Evolutionary conservation across 2,113 vertebrate species (phyloP).

Genomic region (Sorex fumeus): DNA sequence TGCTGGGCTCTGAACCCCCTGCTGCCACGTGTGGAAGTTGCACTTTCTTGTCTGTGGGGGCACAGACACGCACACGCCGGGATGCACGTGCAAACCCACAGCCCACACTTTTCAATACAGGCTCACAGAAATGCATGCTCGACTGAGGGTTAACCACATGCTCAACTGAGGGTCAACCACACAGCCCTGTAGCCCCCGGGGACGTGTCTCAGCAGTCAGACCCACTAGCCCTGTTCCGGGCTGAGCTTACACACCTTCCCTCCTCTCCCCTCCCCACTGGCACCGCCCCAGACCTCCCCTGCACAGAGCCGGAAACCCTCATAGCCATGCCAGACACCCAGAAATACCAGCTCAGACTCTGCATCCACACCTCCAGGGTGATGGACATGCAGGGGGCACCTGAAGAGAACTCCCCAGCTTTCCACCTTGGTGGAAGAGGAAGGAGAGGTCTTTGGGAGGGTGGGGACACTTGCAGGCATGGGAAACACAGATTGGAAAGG

Average conservation of each 20-base stretch:
- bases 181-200: background rate
- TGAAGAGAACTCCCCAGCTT: slow-evolving; percentile 1
- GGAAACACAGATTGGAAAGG: background rate
- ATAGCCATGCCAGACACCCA: background rate
- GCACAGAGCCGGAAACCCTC: background rate
- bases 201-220: background rate
- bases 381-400: background rate
- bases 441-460: background rate
- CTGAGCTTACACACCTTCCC: background rate
- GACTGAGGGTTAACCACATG: background rate
- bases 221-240: background rate
- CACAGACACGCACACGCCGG: rapidly evolving
- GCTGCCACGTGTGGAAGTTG: background rate
- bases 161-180: background rate
- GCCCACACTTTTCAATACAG: background rate
- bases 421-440: background rate
- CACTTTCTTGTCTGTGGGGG: slow-evolving; percentile 11
- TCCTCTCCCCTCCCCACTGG: background rate
- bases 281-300: background rate
- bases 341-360: background rate
- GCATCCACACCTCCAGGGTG: background rate
- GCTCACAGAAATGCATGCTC: too few species aligned
- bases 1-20: slow-evolving; percentile 80
- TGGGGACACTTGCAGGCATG: background rate
- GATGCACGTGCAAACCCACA: background rate